Conservation (phyloP, 2,113 vertebrate species). For the Cryptomyrus ogoouensis region DNA sequence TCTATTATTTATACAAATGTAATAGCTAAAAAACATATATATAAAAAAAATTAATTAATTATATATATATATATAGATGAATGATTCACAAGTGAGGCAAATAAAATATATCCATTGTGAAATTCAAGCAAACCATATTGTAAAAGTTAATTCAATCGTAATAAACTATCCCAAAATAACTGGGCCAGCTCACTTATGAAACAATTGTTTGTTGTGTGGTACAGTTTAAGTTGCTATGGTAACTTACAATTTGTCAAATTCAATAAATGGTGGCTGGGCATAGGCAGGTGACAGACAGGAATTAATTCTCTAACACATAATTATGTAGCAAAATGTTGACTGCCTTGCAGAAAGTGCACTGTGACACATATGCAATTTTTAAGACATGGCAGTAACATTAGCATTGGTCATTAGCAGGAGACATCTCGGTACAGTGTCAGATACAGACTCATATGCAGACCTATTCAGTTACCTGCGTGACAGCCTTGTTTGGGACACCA, state of each 20-base stretch:
- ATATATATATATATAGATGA: neutral
- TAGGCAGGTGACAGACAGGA: constrained; percentile 82
- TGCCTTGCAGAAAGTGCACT: constrained; percentile 77
- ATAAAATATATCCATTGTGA: neutral
- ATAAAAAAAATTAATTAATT: no score
- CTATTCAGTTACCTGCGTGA: constrained; percentile 99
- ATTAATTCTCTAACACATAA: constrained; percentile 94
- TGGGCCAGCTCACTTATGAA: constrained; percentile 61
- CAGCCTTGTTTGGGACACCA: constrained; percentile 99
- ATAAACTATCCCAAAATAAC: constrained; percentile 59
- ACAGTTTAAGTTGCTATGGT: constrained; percentile 73
- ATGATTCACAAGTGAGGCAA: neutral
- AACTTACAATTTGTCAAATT: constrained; percentile 81
- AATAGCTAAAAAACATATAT: neutral
- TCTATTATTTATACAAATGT: neutral
- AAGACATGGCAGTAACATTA: constrained; percentile 96
- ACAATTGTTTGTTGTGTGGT: constrained; percentile 50
- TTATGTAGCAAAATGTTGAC: constrained; percentile 93
- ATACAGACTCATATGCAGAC: constrained; percentile 89
- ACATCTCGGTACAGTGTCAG: constrained; percentile 81
- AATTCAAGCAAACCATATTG: neutral
- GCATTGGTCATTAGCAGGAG: constrained; percentile 98
- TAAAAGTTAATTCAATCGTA: neutral
- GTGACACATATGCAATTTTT: constrained; percentile 85
- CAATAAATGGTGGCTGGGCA: constrained; percentile 72